Percentiles rank a stretch among this genome's conserved stretches.
phyloP scores from a whole-genome alignment of 2,797 vertebrate genomes.

The Acipenser oxyrinchus region DNA sequence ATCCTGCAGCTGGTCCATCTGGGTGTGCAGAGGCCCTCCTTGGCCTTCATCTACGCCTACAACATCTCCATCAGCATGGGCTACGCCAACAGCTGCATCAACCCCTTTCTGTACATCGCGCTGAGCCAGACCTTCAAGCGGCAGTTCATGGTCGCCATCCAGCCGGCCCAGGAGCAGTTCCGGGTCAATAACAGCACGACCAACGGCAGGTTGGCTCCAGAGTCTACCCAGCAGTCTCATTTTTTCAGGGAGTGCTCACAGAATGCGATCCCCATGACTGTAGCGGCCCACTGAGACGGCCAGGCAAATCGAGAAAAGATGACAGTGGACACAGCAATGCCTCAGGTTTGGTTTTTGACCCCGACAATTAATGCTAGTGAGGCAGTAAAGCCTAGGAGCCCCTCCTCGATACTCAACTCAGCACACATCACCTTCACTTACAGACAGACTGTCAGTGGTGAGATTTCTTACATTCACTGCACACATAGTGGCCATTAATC shows the following conservation, averaged over 20 bases:
- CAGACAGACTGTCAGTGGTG: no score
- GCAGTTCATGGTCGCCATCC: constrained; percentile 60
- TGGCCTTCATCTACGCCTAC: constrained; percentile 68
- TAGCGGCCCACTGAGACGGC: constrained; percentile 43
- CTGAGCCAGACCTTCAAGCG: constrained; percentile 74
- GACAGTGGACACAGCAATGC: no score
- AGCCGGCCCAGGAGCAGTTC: constrained; percentile 46
- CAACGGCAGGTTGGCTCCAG: constrained; percentile 53
- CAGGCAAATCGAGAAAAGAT: no score
- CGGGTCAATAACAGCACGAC: constrained; percentile 50
- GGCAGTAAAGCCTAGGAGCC: no score
- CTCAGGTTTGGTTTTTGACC: no score
- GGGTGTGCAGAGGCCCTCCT: constrained; percentile 60
- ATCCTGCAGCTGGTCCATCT: constrained; percentile 74
- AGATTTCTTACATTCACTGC: no score
- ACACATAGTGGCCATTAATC: no score
- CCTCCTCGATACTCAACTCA: no score
- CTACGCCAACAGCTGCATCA: constrained; percentile 79
- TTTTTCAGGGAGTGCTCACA: constrained; percentile 47
- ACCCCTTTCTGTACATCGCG: constrained; percentile 72
- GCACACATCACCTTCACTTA: no score
- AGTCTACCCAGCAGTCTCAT: constrained; percentile 48
- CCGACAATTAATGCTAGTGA: no score
- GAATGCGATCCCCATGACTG: constrained; percentile 41
- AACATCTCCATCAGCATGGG: constrained; percentile 77